Evolutionary conservation across 2,113 vertebrate species (phyloP).

Genomic region (Oceanites oceanicus): DNA sequence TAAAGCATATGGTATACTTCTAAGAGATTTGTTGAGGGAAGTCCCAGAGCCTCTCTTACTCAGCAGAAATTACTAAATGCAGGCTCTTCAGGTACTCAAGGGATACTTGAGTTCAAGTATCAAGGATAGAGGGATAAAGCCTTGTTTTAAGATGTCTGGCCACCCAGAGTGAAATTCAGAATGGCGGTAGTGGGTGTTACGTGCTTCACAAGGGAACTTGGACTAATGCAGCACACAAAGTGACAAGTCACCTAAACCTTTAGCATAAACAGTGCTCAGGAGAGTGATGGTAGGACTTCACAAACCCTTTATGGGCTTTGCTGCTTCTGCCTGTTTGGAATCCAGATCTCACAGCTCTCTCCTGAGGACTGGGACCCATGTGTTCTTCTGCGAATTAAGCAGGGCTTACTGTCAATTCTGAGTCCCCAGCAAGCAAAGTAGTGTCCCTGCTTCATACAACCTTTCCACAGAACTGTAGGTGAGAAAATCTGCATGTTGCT

Average conservation of each 20-base stretch:
- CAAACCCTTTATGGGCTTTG: rapidly evolving
- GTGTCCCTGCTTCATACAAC: not conserved
- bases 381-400: not conserved
- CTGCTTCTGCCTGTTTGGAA: not conserved
- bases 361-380: not conserved
- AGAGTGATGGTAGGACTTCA: not conserved
- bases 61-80: not conserved
- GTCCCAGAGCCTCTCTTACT: not conserved
- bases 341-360: not conserved
- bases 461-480: not conserved
- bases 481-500: not conserved
- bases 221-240: too few relatives aligned
- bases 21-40: not conserved
- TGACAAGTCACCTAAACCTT: not conserved
- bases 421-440: not conserved
- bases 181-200: rapidly evolving
- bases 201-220: not conserved
- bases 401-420: not conserved
- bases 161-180: not conserved
- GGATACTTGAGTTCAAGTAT: too few relatives aligned
- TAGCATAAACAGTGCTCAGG: not conserved
- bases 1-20: not conserved
- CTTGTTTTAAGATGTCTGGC: not conserved
- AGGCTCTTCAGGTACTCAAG: not conserved
- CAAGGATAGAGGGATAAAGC: not conserved